Conservation (phyloP, 2,888 invertebrate species). For the Hanleya hanleyi region DNA sequence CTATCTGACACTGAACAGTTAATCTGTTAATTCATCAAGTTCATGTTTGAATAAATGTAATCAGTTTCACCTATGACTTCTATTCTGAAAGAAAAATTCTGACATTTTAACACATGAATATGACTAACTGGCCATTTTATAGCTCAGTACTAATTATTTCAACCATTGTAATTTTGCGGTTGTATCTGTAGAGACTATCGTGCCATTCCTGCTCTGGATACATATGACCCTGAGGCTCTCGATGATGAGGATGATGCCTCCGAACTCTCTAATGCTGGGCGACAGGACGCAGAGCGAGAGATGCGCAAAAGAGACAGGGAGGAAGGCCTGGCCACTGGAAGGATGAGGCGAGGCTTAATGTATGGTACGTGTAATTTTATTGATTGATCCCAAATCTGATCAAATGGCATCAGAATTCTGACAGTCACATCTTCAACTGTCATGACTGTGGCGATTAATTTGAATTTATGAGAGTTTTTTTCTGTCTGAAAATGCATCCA, state of each 20-base stretch:
- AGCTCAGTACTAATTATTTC: too few species aligned
- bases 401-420: not conserved
- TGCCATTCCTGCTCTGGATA: constrained; percentile 94
- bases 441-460: too few species aligned
- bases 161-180: too few species aligned
- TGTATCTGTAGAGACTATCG: constrained; percentile 96
- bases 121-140: too few species aligned
- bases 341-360: constrained; percentile 85
- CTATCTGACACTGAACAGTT: too few species aligned
- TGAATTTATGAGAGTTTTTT: not conserved
- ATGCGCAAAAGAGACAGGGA: constrained; percentile 87
- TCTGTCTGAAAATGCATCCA: not conserved
- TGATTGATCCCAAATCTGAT: not conserved
- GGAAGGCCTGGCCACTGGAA: constrained; percentile 75
- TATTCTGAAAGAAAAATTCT: too few species aligned
- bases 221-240: constrained; percentile 88
- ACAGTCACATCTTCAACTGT: too few species aligned
- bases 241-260: constrained; percentile 88
- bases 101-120: too few species aligned
- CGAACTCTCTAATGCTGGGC: constrained; percentile 88
- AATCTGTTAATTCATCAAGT: too few species aligned
- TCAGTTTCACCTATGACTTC: too few species aligned
- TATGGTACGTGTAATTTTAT: constrained; percentile 80
- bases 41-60: too few species aligned
- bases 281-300: constrained; percentile 92